phyloP scores from a whole-genome alignment of 2,888 invertebrate species.

The Perithous albicinctus region DNA sequence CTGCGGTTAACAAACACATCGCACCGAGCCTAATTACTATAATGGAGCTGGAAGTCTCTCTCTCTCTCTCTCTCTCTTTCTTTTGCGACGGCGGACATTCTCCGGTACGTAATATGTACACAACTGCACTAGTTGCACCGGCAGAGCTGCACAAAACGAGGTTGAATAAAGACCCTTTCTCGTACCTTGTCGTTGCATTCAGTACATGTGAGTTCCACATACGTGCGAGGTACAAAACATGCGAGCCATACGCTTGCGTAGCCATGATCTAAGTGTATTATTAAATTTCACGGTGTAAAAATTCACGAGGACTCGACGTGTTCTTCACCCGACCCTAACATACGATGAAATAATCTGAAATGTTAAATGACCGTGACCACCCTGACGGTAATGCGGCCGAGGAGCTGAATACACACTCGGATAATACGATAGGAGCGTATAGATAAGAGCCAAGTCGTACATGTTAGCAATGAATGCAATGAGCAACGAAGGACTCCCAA shows the following conservation, averaged over 20 bases:
- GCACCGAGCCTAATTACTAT: constrained; percentile 76
- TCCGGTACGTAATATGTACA: constrained; percentile 67
- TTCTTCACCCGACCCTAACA: constrained; percentile 15
- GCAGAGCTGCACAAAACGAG: neutral
- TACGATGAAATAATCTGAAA: constrained; percentile 58
- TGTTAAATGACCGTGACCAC: constrained; percentile 64
- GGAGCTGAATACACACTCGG: constrained; percentile 41
- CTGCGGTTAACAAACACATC: constrained; percentile 77
- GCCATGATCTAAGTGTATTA: constrained; percentile 19
- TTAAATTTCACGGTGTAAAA: constrained; percentile 54
- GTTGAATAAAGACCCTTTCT: constrained; percentile 16
- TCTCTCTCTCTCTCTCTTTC: too few relatives aligned
- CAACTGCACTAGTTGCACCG: constrained; percentile 21
- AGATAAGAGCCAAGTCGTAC: constrained; percentile 52
- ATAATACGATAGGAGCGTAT: constrained; percentile 60
- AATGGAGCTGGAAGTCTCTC: constrained; percentile 67
- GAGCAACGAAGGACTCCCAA: constrained; percentile 3
- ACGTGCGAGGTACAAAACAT: neutral
- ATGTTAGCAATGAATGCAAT: constrained; percentile 47
- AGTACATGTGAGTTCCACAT: constrained; percentile 1
- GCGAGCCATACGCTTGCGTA: neutral
- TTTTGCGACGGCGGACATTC: constrained; percentile 72
- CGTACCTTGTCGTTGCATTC: neutral
- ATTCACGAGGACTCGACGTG: constrained; percentile 16
- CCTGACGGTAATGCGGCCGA: constrained; percentile 46